A percentile compares a stretch with the other conserved stretches of the same genome.
These are phyloP conservation scores for Timema cristinae DNA, from an alignment of 2,888 invertebrate species.

Conservation along the genomic window DNA sequence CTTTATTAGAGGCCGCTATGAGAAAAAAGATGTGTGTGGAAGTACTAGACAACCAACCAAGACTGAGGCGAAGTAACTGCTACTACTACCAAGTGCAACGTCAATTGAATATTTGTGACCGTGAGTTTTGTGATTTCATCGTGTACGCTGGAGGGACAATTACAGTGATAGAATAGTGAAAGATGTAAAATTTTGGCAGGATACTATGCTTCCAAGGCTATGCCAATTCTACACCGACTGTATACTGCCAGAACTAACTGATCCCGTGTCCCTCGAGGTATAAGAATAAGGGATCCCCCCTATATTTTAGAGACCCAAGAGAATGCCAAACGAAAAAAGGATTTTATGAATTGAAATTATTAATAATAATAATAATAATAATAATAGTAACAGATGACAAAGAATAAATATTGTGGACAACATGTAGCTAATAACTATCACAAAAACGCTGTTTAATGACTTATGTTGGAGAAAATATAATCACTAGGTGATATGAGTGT, in stretches of 20 bases:
- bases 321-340: background rate
- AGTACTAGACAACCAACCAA: too few relatives aligned
- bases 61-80: background rate
- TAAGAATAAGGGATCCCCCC: background rate
- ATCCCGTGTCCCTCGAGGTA: constrained; percentile 18
- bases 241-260: constrained; percentile 16
- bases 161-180: background rate
- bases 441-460: too few relatives aligned
- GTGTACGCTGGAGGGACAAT: constrained; percentile 7
- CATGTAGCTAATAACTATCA: too few relatives aligned
- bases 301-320: constrained; percentile 11
- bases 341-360: too few relatives aligned
- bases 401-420: too few relatives aligned
- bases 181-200: constrained; percentile 14
- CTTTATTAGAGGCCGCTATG: background rate
- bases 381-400: too few relatives aligned
- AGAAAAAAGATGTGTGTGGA: background rate
- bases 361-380: too few relatives aligned
- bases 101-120: constrained; percentile 16
- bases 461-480: too few relatives aligned
- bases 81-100: constrained; percentile 9
- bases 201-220: constrained; percentile 18
- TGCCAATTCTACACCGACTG: constrained; percentile 15
- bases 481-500: too few relatives aligned
- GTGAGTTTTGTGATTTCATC: constrained; percentile 18